Conservation (phyloP, 2,113 vertebrate genomes). For the Sander lucioperca region DNA sequence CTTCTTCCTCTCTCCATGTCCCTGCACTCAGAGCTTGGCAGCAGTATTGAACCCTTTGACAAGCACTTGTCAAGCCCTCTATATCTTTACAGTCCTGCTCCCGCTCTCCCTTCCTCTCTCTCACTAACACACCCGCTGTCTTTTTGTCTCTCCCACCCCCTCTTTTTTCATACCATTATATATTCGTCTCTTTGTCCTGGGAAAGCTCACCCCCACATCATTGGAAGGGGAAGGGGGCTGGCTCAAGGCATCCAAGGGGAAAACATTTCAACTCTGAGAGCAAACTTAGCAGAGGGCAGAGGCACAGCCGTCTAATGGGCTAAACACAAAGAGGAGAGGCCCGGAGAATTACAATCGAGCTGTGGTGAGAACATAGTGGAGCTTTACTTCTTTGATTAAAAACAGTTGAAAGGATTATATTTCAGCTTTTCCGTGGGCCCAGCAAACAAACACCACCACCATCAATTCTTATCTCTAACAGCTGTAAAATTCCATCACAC, state of each 20-base stretch:
- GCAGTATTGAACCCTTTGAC: slow-evolving; percentile 60
- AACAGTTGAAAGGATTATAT: slow-evolving; percentile 60
- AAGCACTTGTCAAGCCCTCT: slow-evolving; percentile 75
- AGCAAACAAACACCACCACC: slow-evolving; percentile 47
- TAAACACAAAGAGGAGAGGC: slow-evolving; percentile 54
- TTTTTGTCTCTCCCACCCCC: slow-evolving; percentile 74
- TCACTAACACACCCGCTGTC: slow-evolving; percentile 71
- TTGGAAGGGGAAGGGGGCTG: slow-evolving; percentile 74
- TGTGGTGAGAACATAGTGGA: slow-evolving; percentile 28
- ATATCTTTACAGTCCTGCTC: slow-evolving; percentile 61
- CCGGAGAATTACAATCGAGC: slow-evolving; percentile 62
- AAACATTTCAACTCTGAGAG: slow-evolving; percentile 75
- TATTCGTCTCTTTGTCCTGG: slow-evolving; percentile 85
- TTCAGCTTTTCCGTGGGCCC: slow-evolving; percentile 42
- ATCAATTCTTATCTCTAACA: slow-evolving; percentile 51
- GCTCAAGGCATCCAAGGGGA: slow-evolving; percentile 67
- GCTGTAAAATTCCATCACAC: slow-evolving; percentile 52
- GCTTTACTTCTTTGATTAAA: slow-evolving; percentile 52
- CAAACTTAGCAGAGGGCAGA: slow-evolving; percentile 73
- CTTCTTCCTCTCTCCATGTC: slow-evolving; percentile 27
- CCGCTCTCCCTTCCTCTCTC: slow-evolving; percentile 63
- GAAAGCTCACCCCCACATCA: slow-evolving; percentile 77
- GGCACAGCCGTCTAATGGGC: slow-evolving; percentile 51
- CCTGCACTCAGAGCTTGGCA: slow-evolving; percentile 50
- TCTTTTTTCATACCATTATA: slow-evolving; percentile 79